A percentile compares a stretch with the other conserved stretches of the same genome.
phyloP scores from a whole-genome alignment of 2,888 invertebrate species.

The Leptinotarsa juncta region DNA sequence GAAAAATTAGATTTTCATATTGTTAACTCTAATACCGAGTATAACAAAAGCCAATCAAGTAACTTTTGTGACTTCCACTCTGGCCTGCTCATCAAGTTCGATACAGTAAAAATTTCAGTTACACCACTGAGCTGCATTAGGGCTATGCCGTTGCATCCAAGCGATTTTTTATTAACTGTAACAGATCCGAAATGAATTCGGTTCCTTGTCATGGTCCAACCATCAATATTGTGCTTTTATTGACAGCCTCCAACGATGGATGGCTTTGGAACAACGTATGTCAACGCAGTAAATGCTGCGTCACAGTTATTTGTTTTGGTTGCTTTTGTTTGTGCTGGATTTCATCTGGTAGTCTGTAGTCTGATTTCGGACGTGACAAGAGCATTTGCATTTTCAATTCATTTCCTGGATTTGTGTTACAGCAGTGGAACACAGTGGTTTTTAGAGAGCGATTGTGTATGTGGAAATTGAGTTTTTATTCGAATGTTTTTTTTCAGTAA shows the following conservation, averaged over 20 bases:
- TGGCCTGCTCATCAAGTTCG: too few species aligned
- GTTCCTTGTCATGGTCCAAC: constrained; percentile 37
- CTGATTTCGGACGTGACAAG: constrained; percentile 8
- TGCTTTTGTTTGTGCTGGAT: constrained; percentile 20
- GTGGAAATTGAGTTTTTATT: neutral
- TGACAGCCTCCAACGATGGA: constrained; percentile 38
- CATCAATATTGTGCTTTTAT: constrained; percentile 39
- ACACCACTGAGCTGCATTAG: neutral
- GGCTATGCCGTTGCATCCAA: constrained; percentile 18
- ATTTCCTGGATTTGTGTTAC: constrained; percentile 16
- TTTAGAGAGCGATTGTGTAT: neutral
- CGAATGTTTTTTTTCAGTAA: neutral
- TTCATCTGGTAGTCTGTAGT: constrained; percentile 2
- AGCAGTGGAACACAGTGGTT: constrained; percentile 1
- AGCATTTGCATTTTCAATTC: constrained; percentile 18
- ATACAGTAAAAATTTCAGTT: neutral
- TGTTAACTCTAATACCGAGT: too few species aligned
- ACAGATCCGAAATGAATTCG: constrained; percentile 38
- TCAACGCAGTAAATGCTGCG: constrained; percentile 28
- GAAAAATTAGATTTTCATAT: too few species aligned
- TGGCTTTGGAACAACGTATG: constrained; percentile 32
- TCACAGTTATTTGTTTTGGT: constrained; percentile 34
- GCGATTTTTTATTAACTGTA: constrained; percentile 41
- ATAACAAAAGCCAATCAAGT: too few species aligned
- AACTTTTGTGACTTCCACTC: too few species aligned